Conservation (phyloP, 2,888 invertebrate genomes). For the Andricus curvator region DNA sequence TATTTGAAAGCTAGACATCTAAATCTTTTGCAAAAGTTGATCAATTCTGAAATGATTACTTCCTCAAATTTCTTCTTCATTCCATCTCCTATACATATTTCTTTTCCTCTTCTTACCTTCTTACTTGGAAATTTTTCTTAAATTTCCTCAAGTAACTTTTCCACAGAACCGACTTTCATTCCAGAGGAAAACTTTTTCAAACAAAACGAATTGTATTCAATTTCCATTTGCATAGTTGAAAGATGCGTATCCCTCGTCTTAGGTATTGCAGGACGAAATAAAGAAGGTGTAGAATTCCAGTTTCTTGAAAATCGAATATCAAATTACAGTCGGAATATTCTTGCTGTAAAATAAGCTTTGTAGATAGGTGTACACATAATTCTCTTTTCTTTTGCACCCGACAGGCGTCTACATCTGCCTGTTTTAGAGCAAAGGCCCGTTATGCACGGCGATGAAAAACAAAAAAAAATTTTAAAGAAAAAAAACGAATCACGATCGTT, state of each 20-base stretch:
- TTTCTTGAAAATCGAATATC: neutral
- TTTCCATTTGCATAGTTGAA: neutral
- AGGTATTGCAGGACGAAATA: neutral
- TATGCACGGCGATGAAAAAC: constrained; percentile 45
- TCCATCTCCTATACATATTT: neutral
- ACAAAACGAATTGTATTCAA: neutral
- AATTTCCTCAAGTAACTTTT: neutral
- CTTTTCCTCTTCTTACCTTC: neutral
- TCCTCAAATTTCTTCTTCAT: neutral
- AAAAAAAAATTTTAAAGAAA: constrained; percentile 43
- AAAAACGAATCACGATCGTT: constrained; percentile 46
- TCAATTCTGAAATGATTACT: neutral
- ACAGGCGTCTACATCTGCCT: neutral
- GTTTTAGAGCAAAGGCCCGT: constrained; percentile 50
- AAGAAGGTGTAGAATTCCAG: neutral
- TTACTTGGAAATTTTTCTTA: neutral
- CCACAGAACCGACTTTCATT: neutral
- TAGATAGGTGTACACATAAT: neutral
- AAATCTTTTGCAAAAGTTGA: too few relatives aligned
- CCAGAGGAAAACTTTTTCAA: neutral
- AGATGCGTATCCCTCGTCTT: neutral
- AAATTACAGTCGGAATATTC: neutral
- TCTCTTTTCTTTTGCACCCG: neutral
- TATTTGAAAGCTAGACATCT: too few relatives aligned
- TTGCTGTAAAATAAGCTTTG: neutral